Percentiles rank a stretch among this genome's conserved stretches.
Evolutionary conservation across 2,888 invertebrate genomes (phyloP).

Genomic region (Augochlorella aurata): DNA sequence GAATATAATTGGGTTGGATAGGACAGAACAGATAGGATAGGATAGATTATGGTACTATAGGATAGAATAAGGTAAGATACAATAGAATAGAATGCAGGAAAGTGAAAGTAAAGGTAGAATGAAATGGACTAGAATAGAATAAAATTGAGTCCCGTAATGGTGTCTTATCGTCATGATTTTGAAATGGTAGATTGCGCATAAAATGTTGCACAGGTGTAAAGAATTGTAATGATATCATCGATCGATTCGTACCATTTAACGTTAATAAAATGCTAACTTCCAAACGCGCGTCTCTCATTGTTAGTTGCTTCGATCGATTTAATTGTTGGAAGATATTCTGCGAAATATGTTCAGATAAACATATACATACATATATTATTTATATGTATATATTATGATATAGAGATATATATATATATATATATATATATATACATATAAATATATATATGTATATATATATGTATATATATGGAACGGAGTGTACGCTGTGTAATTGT

Average conservation of each 20-base stretch:
- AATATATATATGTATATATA: not conserved
- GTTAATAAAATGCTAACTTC: not conserved
- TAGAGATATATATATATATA: not conserved
- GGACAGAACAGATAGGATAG: not conserved
- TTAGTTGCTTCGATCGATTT: not conserved
- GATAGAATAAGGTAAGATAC: not conserved
- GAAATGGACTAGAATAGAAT: not conserved
- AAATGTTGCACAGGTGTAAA: not conserved
- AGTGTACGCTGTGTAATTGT: constrained; percentile 5
- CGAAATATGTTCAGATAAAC: not conserved
- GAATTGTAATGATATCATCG: constrained; percentile 5
- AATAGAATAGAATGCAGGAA: not conserved
- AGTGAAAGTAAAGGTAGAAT: not conserved
- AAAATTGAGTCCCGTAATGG: not conserved
- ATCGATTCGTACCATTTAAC: not conserved
- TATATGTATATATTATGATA: too few relatives aligned
- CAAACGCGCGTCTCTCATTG: not conserved
- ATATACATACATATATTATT: not conserved
- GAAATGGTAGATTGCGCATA: not conserved
- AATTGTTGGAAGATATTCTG: not conserved
- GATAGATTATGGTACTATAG: not conserved
- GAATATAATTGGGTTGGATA: not conserved
- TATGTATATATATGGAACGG: not conserved
- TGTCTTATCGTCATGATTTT: not conserved
- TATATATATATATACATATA: not conserved